phyloP scores from a whole-genome alignment of 2,888 invertebrate genomes.

The Lydus trimaculatus region DNA sequence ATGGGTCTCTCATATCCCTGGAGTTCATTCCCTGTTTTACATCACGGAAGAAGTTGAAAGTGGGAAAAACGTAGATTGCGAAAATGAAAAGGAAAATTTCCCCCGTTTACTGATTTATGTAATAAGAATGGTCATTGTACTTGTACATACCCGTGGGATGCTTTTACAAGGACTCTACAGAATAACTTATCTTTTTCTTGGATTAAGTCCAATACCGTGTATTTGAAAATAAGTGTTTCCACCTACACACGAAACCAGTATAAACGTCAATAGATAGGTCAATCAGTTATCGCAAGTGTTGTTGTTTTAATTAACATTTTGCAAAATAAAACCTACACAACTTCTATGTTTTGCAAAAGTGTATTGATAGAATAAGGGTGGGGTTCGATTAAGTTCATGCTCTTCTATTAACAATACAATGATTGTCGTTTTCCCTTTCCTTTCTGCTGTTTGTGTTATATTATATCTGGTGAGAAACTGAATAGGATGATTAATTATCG shows the following conservation, averaged over 20 bases:
- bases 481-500: conserved; percentile 30
- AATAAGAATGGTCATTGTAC: conserved; percentile 29
- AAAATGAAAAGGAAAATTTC: conserved; percentile 12
- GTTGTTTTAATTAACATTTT: conserved; percentile 40
- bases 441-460: conserved; percentile 4
- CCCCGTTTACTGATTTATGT: conserved; percentile 24
- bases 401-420: background rate
- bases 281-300: conserved; percentile 37
- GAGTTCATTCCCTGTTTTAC: too few relatives aligned
- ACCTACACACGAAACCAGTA: conserved; percentile 29
- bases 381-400: background rate
- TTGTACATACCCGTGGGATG: conserved; percentile 20
- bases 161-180: conserved; percentile 23
- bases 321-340: conserved; percentile 20
- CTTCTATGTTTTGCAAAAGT: background rate
- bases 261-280: conserved; percentile 36
- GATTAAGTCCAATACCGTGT: conserved; percentile 36
- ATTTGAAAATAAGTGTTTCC: conserved; percentile 35
- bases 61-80: conserved; percentile 2
- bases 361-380: background rate
- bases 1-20: conserved; percentile 9
- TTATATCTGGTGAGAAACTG: conserved; percentile 13
- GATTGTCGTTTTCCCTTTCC: conserved; percentile 8
- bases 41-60: background rate
- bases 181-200: conserved; percentile 29